Conservation (phyloP, 2,797 vertebrate genomes). For the Tarsius wallacei region DNA sequence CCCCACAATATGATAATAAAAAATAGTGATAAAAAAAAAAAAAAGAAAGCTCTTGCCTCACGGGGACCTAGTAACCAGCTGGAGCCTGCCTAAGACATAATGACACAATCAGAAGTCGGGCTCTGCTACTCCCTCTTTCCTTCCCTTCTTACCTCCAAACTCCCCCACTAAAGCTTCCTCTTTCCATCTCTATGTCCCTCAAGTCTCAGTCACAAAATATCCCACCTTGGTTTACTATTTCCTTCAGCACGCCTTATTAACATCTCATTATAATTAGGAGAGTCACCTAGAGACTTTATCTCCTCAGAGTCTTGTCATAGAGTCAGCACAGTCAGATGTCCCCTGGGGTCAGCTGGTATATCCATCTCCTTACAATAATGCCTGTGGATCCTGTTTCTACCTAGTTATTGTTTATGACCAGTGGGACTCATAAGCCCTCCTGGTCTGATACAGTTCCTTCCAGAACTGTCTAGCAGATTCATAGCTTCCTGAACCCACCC, state of each 20-base stretch:
- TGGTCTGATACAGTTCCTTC: background rate
- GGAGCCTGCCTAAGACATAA: background rate
- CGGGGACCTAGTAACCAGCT: background rate
- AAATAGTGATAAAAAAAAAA: too few species aligned
- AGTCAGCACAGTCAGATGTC: background rate
- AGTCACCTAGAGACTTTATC: background rate
- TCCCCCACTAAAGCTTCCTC: background rate
- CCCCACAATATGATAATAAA: too few species aligned
- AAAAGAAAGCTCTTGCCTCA: too few species aligned
- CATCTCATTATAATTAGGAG: background rate
- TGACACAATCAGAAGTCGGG: background rate
- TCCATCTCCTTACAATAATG: background rate
- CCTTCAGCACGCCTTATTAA: background rate
- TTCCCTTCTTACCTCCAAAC: background rate
- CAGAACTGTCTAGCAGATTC: background rate
- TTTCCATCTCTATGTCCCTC: background rate
- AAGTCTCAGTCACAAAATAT: background rate
- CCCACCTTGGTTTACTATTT: background rate
- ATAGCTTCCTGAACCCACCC: conserved; percentile 4
- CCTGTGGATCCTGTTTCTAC: background rate
- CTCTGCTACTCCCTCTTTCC: background rate
- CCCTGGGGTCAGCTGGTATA: background rate
- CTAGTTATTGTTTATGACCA: background rate
- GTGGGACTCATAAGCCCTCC: background rate
- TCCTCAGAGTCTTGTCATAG: background rate